These are phyloP conservation scores for Tiliacea citrago DNA, from an alignment of 2,888 invertebrate species.

Conservation along the genomic window DNA sequence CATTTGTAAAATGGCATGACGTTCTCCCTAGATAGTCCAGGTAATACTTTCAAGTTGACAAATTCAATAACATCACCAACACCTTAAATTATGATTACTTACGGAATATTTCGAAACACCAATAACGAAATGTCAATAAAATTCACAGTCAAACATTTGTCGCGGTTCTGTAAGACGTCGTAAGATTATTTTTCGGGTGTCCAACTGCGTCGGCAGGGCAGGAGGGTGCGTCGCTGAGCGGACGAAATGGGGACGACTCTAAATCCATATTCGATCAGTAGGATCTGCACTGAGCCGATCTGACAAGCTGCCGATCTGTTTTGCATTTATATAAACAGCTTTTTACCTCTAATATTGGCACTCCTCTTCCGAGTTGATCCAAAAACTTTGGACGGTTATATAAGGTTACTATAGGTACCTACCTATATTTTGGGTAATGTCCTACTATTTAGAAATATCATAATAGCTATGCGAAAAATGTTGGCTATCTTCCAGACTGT, in stretches of 20 bases:
- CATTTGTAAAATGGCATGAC: neutral
- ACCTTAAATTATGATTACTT: conserved; percentile 17
- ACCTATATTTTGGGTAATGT: conserved; percentile 28
- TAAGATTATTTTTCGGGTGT: conserved; percentile 88
- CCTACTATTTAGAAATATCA: conserved; percentile 49
- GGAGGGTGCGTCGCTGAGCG: conserved; percentile 82
- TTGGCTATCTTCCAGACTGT: conserved; percentile 57
- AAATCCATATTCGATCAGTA: conserved; percentile 90
- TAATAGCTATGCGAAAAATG: conserved; percentile 41
- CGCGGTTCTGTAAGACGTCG: conserved; percentile 72
- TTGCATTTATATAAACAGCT: conserved; percentile 91
- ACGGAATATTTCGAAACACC: conserved; percentile 26
- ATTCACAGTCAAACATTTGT: conserved; percentile 66
- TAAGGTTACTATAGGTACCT: conserved; percentile 21
- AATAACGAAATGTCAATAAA: conserved; percentile 56
- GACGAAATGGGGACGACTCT: conserved; percentile 85
- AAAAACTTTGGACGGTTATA: conserved; percentile 45
- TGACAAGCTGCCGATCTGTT: conserved; percentile 90
- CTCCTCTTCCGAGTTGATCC: conserved; percentile 72
- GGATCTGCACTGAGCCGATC: conserved; percentile 88
- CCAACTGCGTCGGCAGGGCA: conserved; percentile 84
- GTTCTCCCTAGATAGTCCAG: neutral
- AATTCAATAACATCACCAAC: conserved; percentile 16
- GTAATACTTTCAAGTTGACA: neutral
- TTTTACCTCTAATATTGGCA: conserved; percentile 84